Evolutionary conservation across 2,797 vertebrate species (phyloP).

Genomic region (Heteromormyrus szaboi): DNA sequence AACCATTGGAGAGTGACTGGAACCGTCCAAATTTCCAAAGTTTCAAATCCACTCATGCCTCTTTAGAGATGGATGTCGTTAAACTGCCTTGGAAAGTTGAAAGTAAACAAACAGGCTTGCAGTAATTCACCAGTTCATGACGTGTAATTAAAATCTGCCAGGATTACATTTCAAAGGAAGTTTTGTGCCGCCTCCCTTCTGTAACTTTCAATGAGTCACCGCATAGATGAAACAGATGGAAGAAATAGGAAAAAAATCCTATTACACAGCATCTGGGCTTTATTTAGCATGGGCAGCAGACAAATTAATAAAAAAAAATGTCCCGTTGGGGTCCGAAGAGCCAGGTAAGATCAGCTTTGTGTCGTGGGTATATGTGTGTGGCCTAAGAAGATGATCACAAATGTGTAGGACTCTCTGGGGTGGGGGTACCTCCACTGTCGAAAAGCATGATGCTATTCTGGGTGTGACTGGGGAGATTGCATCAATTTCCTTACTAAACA

Average conservation of each 20-base stretch:
- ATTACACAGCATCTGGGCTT: neutral
- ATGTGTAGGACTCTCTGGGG: neutral
- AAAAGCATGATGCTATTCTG: neutral
- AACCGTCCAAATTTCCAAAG: neutral
- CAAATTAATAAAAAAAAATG: neutral
- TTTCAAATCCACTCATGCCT: neutral
- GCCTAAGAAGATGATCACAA: neutral
- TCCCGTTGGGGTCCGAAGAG: neutral
- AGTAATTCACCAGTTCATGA: neutral
- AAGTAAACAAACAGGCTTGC: neutral
- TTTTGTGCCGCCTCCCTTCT: neutral
- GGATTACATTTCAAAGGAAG: constrained; percentile 6
- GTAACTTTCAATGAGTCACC: neutral
- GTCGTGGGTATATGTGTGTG: neutral
- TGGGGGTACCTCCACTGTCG: neutral
- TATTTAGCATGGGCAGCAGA: neutral
- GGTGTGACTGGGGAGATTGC: neutral
- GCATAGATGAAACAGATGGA: neutral
- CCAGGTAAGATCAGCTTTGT: neutral
- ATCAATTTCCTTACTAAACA: neutral
- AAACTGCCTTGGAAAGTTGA: neutral
- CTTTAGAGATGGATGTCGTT: neutral
- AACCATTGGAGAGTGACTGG: neutral
- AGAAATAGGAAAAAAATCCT: neutral
- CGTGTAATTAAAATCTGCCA: neutral